phyloP scores from a whole-genome alignment of 2,797 vertebrate genomes.

The Cuniculus paca region DNA sequence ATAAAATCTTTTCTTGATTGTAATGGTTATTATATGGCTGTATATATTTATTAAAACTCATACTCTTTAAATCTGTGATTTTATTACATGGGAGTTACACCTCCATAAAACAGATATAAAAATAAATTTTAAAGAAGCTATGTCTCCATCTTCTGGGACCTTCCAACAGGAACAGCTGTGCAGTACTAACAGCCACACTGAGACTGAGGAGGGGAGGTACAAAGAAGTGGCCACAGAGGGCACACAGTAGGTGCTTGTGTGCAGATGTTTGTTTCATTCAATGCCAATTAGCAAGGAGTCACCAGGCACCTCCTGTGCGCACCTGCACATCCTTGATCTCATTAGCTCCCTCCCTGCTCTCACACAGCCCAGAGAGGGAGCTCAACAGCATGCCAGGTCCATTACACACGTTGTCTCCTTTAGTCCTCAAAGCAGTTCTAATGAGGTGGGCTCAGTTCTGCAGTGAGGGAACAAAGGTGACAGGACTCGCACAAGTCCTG shows the following conservation, averaged over 20 bases:
- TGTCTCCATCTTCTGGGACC: background rate
- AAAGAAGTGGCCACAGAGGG: background rate
- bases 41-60: constrained; percentile 58
- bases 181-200: background rate
- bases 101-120: constrained; percentile 47
- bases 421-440: background rate
- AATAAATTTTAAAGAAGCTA: background rate
- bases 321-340: constrained; percentile 34
- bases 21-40: constrained; percentile 12
- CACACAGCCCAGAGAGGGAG: background rate
- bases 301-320: background rate
- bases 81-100: constrained; percentile 43
- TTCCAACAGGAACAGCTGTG: background rate
- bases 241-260: constrained; percentile 54
- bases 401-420: constrained; percentile 3
- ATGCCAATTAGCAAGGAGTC: constrained; percentile 55
- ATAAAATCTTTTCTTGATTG: constrained; percentile 40
- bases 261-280: background rate
- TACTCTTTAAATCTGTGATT: constrained; percentile 14
- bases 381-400: background rate
- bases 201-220: background rate
- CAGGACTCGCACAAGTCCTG: background rate
- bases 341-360: constrained; percentile 50
- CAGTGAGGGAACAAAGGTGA: background rate
- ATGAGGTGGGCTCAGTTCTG: background rate